Evolutionary conservation across 1,140 invertebrate genomes (phyloP).

Genomic region (Drosophila tani): DNA sequence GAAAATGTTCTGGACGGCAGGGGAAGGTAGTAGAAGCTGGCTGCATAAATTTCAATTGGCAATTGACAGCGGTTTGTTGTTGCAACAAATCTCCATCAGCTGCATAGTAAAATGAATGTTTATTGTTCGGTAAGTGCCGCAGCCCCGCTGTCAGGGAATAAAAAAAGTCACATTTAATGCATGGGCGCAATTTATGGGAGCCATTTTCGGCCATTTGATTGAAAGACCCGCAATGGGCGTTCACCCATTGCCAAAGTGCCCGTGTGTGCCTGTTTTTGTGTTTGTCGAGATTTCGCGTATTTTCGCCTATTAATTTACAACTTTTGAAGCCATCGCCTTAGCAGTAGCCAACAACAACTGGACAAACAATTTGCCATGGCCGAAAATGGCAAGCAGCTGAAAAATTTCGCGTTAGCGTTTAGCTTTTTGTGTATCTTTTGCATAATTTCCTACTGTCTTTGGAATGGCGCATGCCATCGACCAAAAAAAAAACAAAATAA

Average conservation of each 20-base stretch:
- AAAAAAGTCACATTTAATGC: slow-evolving; percentile 66
- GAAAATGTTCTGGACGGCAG: slow-evolving; percentile 42
- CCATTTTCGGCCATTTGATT: slow-evolving; percentile 78
- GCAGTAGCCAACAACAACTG: slow-evolving; percentile 41
- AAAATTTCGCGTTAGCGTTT: slow-evolving; percentile 61
- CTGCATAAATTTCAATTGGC: slow-evolving; percentile 74
- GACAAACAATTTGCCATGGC: slow-evolving; percentile 62
- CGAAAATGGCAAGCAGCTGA: slow-evolving; percentile 69
- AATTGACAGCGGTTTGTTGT: slow-evolving; percentile 66
- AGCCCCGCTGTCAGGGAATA: slow-evolving; percentile 33
- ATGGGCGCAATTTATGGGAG: slow-evolving; percentile 71
- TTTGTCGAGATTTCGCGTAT: slow-evolving; percentile 59
- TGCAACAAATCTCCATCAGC: slow-evolving; percentile 80
- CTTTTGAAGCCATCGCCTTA: slow-evolving; percentile 64
- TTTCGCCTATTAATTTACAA: slow-evolving; percentile 83
- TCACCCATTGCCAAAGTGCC: slow-evolving; percentile 58
- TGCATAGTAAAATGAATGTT: slow-evolving; percentile 78
- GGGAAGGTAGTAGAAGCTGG: neutral
- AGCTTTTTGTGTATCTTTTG: slow-evolving; percentile 55
- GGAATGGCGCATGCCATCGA: slow-evolving; percentile 59
- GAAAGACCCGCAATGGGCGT: slow-evolving; percentile 76
- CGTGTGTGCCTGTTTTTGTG: slow-evolving; percentile 18
- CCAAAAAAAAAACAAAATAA: neutral
- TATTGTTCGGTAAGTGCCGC: slow-evolving; percentile 81
- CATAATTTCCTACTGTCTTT: slow-evolving; percentile 63